Conservation (phyloP, 1,140 invertebrate species). For the Marisa cornuarietis region DNA sequence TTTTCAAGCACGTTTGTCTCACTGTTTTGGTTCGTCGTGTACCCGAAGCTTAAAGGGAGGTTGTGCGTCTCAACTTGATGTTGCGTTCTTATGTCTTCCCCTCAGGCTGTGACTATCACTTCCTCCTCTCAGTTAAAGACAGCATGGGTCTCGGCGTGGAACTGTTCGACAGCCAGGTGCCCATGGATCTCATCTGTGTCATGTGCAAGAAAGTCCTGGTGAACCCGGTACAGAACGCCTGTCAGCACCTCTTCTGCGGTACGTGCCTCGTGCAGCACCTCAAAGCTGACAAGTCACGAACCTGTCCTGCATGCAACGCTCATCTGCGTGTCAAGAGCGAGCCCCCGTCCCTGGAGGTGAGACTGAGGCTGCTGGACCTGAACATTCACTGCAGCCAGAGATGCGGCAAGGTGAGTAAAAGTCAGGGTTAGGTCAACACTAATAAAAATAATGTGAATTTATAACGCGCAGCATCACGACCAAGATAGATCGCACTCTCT, state of each 20-base stretch:
- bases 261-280: constrained; percentile 34
- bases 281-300: constrained; percentile 6
- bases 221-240: constrained; percentile 41
- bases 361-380: constrained; percentile 41
- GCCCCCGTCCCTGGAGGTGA: constrained; percentile 38
- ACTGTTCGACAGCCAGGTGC: constrained; percentile 41
- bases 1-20: no score
- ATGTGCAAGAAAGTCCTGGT: constrained; percentile 49
- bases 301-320: constrained; percentile 42
- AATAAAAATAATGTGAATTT: no score
- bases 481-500: no score
- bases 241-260: constrained; percentile 47
- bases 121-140: not conserved
- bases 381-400: constrained; percentile 41
- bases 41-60: no score
- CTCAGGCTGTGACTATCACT: no score
- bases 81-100: no score
- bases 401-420: constrained; percentile 37
- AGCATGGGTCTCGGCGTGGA: constrained; percentile 44
- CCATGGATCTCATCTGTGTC: constrained; percentile 39
- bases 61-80: no score
- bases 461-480: no score
- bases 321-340: constrained; percentile 23
- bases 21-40: no score
- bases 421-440: no score